Evolutionary conservation across 2,113 vertebrate genomes (phyloP).

Genomic region (Antechinus flavipes): DNA sequence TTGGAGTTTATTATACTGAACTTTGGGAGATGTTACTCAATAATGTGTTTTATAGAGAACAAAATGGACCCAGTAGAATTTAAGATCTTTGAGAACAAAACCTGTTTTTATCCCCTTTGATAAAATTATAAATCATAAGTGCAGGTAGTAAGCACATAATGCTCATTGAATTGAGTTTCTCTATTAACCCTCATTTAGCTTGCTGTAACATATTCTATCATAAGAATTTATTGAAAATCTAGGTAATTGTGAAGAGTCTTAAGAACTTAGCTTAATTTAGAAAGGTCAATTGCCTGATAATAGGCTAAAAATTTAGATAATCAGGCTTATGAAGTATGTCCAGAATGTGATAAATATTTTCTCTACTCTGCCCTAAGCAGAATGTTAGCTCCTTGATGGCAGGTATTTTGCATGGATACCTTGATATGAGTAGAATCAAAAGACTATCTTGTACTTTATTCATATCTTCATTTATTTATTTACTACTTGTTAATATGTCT

Average conservation of each 20-base stretch:
- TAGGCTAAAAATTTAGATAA: not conserved
- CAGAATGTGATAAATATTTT: not conserved
- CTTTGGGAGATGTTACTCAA: not conserved
- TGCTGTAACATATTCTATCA: not conserved
- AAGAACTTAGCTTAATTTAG: not conserved
- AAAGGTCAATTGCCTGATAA: not conserved
- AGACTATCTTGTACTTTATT: not conserved
- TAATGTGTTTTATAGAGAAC: not conserved
- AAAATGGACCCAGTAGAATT: not conserved
- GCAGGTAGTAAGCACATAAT: not conserved
- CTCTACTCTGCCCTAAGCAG: not conserved
- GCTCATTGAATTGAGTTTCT: not conserved
- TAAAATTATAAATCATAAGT: not conserved
- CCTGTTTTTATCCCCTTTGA: not conserved
- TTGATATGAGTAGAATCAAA: not conserved
- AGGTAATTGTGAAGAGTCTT: not conserved
- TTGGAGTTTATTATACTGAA: not conserved
- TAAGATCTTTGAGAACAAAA: not conserved
- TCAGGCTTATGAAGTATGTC: not conserved
- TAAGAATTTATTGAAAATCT: not conserved
- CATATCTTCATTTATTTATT: not conserved
- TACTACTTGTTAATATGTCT: not conserved
- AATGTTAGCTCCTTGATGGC: not conserved
- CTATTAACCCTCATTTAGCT: not conserved
- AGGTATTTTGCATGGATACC: not conserved